Evolutionary conservation across 2,888 invertebrate species (phyloP).

Genomic region (Fragum sueziense): DNA sequence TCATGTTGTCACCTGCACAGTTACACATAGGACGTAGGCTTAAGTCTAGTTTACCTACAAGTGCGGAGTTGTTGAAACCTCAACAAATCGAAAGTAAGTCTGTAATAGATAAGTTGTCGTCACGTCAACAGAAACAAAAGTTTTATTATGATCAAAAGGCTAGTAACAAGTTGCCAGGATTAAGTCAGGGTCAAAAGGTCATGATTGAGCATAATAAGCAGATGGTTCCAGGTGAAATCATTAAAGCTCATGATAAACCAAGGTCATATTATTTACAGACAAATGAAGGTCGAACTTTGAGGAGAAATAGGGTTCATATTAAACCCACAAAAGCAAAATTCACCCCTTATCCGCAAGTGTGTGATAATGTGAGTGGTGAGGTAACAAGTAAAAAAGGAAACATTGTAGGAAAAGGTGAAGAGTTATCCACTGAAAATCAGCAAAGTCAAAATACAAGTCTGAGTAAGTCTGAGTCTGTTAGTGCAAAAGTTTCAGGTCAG

Average conservation of each 20-base stretch:
- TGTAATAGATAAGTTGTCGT: neutral
- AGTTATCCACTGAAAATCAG: neutral
- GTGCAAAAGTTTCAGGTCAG: neutral
- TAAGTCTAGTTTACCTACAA: slow-evolving; percentile 2
- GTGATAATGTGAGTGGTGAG: neutral
- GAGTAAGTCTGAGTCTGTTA: neutral
- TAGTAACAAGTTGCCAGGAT: neutral
- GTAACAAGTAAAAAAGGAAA: neutral
- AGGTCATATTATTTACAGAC: slow-evolving; percentile 16
- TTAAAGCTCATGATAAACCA: slow-evolving; percentile 2
- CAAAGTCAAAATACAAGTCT: neutral
- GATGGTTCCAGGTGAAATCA: slow-evolving; percentile 10
- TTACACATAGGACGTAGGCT: slow-evolving; percentile 9
- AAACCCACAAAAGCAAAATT: slow-evolving; percentile 12
- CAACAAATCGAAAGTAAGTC: neutral
- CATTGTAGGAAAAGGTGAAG: neutral
- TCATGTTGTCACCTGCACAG: slow-evolving; percentile 6
- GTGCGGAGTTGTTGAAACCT: slow-evolving; percentile 2
- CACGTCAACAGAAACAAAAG: slow-evolving; percentile 5
- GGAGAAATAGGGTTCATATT: slow-evolving; percentile 14
- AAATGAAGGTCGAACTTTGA: neutral
- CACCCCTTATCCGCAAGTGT: neutral
- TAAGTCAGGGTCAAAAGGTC: neutral
- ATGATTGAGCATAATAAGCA: slow-evolving; percentile 15
- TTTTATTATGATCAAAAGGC: slow-evolving; percentile 5